Base-by-base conservation (phyloP, 1,140 invertebrate species). In the Drosophila rhopaloa region DNA sequence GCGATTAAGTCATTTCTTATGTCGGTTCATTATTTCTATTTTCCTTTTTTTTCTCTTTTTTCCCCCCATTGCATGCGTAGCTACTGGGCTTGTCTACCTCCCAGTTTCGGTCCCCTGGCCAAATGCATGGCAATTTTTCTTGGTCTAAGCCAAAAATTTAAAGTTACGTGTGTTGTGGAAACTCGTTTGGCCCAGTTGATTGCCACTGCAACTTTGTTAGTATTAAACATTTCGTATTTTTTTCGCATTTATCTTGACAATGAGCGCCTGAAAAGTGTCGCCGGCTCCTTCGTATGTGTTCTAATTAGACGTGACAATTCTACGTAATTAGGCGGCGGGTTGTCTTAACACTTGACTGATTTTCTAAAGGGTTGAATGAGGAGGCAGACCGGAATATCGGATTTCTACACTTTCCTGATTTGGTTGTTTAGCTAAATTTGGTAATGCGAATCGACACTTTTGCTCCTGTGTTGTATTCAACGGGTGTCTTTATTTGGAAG, bases 1-100 rank as follows among this genome's bases (percentile, higher is more conserved):
- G 84, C 84, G 84, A 88, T 88, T 89, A 88, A 88, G 84, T 88
- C 83, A 89, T 88, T 88, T 88, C 83, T 88, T 89, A 88, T 88
- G 76, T 79, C 38, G 59, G 79, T 77, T 86, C 83, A 86, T 88
- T 88, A 88, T 84, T 88, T 70, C 53, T 38, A 63, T 59, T 67
- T 60, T 58, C 37, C 47, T 67, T 48, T 37, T 53, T 56, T 24
- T 38, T 24, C 48, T 32, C 41, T 8, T 60, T 62, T n/a, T 37
- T 37, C 16, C 13, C 16, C 13, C 4, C 8, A 38, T 47, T 41
- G 72, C 72, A 76, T 76, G 68, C 68, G 68, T 72, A 41, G 68
- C 68, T 72, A 72, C 68, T 72, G 68, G 68, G 68, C 53, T 57
- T 60, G 24, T 71, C 32, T 41, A 29, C 24, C 51, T 32, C 50